Conservation (phyloP, 1,140 invertebrate genomes). For the Cheumatopsyche charites region DNA sequence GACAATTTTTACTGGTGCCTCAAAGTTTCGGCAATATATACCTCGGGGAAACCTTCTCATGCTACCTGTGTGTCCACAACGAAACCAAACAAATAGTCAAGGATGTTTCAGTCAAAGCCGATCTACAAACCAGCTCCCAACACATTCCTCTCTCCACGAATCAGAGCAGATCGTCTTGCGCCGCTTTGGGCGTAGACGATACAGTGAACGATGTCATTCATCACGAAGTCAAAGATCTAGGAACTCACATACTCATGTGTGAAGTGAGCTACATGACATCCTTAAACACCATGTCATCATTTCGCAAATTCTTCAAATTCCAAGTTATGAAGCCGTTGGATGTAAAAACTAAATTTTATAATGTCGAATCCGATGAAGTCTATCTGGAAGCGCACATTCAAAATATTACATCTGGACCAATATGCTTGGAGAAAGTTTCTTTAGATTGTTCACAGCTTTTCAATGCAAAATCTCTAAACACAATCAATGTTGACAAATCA, state of each 20-base stretch:
- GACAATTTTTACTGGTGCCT: constrained; percentile 89
- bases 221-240: constrained; percentile 98
- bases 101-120: constrained; percentile 85
- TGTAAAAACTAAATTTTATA: constrained; percentile 98
- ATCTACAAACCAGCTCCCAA: constrained; percentile 91
- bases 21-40: constrained; percentile 91
- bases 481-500: constrained; percentile 66
- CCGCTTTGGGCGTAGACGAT: constrained; percentile 77
- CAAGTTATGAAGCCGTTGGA: constrained; percentile 97
- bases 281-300: constrained; percentile 73
- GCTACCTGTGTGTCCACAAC: constrained; percentile 97
- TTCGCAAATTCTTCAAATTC: constrained; percentile 98
- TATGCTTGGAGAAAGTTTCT: constrained; percentile 90
- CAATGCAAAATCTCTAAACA: constrained; percentile 72
- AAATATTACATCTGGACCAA: constrained; percentile 88
- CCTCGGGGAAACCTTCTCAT: constrained; percentile 95
- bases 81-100: constrained; percentile 83
- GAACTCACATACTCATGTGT: constrained; percentile 96
- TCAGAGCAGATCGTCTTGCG: constrained; percentile 65
- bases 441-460: constrained; percentile 92
- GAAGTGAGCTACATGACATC: constrained; percentile 88
- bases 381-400: constrained; percentile 97
- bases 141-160: constrained; percentile 76
- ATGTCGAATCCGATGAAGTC: constrained; percentile 96
- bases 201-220: constrained; percentile 95